Percentiles rank a stretch among this genome's conserved stretches.
These are phyloP conservation scores for Gallinago stenura DNA, from an alignment of 2,797 vertebrate genomes.

Conservation along the genomic window DNA sequence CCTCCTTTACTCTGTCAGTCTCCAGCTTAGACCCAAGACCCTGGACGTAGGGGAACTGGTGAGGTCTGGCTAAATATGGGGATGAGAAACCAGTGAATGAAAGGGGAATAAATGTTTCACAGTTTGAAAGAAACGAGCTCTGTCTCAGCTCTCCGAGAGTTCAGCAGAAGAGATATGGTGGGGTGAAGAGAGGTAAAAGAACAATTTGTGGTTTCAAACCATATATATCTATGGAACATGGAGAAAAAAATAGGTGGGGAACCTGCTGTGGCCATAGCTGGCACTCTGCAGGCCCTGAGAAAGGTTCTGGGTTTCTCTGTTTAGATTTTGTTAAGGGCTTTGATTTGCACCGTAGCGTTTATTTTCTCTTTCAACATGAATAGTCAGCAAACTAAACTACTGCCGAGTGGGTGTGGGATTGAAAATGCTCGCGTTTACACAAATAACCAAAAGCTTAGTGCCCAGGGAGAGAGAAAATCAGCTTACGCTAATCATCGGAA, in stretches of 20 bases:
- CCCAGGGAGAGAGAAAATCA: slow-evolving; percentile 25
- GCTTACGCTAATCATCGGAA: slow-evolving; percentile 5
- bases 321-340: not conserved
- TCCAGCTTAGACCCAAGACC: not conserved
- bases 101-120: not conserved
- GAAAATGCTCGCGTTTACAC: not conserved
- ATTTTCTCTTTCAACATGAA: not conserved
- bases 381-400: not conserved
- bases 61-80: not conserved
- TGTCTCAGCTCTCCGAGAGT: not conserved
- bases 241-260: not conserved
- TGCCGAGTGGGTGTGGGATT: not conserved
- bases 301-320: not conserved
- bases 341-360: not conserved
- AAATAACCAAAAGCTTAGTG: not conserved
- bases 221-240: not conserved
- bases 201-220: not conserved
- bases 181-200: not conserved
- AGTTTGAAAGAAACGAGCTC: not conserved
- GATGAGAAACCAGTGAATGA: not conserved
- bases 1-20: not conserved
- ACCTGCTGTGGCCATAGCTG: not conserved
- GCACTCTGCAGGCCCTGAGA: not conserved
- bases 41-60: not conserved
- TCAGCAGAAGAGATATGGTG: not conserved